Percentiles rank a stretch among this genome's conserved stretches.
phyloP scores from a whole-genome alignment of 2,797 vertebrate species.

The Choloepus didactylus region DNA sequence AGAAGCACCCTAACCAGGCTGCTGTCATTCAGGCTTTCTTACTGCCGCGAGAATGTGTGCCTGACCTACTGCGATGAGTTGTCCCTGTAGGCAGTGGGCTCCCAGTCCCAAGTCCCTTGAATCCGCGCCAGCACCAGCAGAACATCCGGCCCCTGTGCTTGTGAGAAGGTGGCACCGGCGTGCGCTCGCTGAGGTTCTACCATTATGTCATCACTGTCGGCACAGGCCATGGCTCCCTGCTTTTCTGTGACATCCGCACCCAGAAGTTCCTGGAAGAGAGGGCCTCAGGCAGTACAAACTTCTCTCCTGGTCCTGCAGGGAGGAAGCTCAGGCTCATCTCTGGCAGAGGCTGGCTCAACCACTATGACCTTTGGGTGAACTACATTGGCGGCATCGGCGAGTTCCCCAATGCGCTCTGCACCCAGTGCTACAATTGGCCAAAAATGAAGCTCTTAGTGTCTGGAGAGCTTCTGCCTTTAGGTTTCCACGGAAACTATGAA shows the following conservation, averaged over 20 bases:
- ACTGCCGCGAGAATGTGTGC: slow-evolving; percentile 98
- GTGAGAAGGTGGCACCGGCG: slow-evolving; percentile 94
- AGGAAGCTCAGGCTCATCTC: not conserved
- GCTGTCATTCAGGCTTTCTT: slow-evolving; percentile 91
- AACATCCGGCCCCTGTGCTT: slow-evolving; percentile 95
- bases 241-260: slow-evolving; percentile 97
- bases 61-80: slow-evolving; percentile 96
- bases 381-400: not conserved
- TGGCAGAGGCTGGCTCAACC: not conserved
- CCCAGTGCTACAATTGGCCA: slow-evolving; percentile 97
- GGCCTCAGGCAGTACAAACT: slow-evolving; percentile 78
- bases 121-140: slow-evolving; percentile 93
- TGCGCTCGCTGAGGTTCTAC: slow-evolving; percentile 97
- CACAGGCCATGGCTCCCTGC: slow-evolving; percentile 95
- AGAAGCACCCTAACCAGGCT: slow-evolving; percentile 78
- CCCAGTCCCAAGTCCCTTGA: slow-evolving; percentile 90
- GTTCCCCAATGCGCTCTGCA: slow-evolving; percentile 92
- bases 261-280: slow-evolving; percentile 95
- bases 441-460: slow-evolving; percentile 98
- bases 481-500: slow-evolving; percentile 97
- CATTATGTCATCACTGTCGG: slow-evolving; percentile 97
- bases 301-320: slow-evolving; percentile 81
- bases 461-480: slow-evolving; percentile 96
- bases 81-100: slow-evolving; percentile 91
- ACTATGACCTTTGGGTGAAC: not conserved